These are phyloP conservation scores for Acromyrmex heyeri DNA, from an alignment of 1,140 invertebrate genomes.

Conservation along the genomic window DNA sequence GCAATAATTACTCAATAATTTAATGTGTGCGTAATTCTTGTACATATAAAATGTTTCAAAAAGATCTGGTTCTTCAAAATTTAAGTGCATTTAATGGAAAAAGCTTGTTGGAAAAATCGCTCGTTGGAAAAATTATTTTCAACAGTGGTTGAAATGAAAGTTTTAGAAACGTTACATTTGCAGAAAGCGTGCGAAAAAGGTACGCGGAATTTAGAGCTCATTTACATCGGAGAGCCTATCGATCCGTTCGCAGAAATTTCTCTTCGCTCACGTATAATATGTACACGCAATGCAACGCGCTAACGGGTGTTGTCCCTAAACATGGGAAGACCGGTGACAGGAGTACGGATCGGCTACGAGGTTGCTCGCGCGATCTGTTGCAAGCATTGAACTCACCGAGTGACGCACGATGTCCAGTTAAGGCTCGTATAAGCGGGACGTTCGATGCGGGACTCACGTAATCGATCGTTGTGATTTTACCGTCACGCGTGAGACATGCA, in stretches of 20 bases:
- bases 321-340: slow-evolving; percentile 72
- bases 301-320: slow-evolving; percentile 72
- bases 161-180: slow-evolving; percentile 21
- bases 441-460: slow-evolving; percentile 52
- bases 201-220: slow-evolving; percentile 44
- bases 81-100: background rate
- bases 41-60: background rate
- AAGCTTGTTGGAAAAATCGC: background rate
- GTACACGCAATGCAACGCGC: slow-evolving; percentile 38
- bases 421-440: slow-evolving; percentile 51
- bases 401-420: slow-evolving; percentile 61
- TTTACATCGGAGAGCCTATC: slow-evolving; percentile 44
- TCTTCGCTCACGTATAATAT: slow-evolving; percentile 17
- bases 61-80: background rate
- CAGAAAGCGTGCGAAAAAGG: slow-evolving; percentile 12
- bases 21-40: background rate
- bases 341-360: slow-evolving; percentile 58
- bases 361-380: slow-evolving; percentile 60
- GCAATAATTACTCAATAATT: background rate
- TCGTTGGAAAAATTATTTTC: too few relatives aligned
- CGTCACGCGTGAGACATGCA: slow-evolving; percentile 14
- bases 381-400: slow-evolving; percentile 76
- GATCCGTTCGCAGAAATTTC: slow-evolving; percentile 21
- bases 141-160: slow-evolving; percentile 10
- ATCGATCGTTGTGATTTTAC: slow-evolving; percentile 41